Evolutionary conservation across 2,888 invertebrate species (phyloP).

Genomic region (Sesamia inferens): DNA sequence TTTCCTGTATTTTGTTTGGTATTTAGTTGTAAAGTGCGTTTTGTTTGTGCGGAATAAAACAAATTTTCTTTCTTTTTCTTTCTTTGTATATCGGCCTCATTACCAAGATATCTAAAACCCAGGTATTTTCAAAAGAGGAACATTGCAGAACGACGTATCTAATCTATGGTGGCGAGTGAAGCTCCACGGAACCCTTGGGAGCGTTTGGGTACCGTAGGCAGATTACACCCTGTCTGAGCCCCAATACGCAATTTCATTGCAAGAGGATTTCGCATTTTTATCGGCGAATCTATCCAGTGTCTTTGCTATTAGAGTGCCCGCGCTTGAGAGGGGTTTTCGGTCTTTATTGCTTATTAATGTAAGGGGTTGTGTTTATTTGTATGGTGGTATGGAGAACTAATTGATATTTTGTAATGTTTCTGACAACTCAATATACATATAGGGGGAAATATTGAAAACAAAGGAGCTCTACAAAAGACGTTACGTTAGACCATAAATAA

Average conservation of each 20-base stretch:
- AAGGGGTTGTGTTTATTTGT: slow-evolving; percentile 32
- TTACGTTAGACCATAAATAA: no score
- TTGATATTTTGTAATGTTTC: slow-evolving; percentile 5
- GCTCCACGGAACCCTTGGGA: slow-evolving; percentile 81
- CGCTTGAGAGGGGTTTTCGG: slow-evolving; percentile 63
- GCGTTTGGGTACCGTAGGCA: slow-evolving; percentile 87
- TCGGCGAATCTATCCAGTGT: slow-evolving; percentile 78
- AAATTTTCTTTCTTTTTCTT: no score
- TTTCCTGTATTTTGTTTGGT: no score
- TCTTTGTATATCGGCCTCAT: no score
- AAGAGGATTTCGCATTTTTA: slow-evolving; percentile 87
- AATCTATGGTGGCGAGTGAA: slow-evolving; percentile 80
- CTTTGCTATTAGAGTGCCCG: slow-evolving; percentile 80
- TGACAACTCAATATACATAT: not conserved
- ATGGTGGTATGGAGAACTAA: not conserved
- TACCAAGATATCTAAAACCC: not conserved
- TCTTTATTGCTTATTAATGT: slow-evolving; percentile 56
- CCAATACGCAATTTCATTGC: slow-evolving; percentile 88
- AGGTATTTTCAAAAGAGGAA: slow-evolving; percentile 8
- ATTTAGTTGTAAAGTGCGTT: no score
- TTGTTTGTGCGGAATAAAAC: no score
- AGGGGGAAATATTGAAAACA: not conserved
- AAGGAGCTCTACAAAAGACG: not conserved
- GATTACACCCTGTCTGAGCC: slow-evolving; percentile 89
- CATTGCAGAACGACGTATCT: slow-evolving; percentile 35